phyloP scores from a whole-genome alignment of 92 coral and sea anemone species.

The Porites evermanni region DNA sequence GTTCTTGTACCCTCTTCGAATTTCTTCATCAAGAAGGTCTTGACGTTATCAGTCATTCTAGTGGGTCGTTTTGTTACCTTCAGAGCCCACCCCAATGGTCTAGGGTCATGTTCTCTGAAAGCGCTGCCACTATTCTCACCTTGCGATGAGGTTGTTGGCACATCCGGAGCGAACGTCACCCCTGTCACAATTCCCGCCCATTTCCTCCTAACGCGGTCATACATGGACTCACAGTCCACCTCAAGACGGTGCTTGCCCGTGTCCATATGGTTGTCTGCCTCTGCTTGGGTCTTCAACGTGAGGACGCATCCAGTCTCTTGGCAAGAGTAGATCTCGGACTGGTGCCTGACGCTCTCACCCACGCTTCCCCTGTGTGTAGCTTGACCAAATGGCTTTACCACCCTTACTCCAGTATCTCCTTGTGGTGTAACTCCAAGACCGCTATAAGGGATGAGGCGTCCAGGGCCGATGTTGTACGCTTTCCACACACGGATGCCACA shows the following conservation, averaged over 20 bases:
- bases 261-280: too few relatives aligned
- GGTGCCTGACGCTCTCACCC: too few relatives aligned
- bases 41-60: conserved; percentile 44
- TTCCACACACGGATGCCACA: conserved; percentile 15
- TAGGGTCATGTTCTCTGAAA: too few relatives aligned
- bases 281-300: conserved; percentile 34
- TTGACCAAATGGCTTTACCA: too few relatives aligned
- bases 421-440: conserved; percentile 32
- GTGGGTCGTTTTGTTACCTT: conserved; percentile 29
- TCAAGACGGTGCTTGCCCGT: not conserved
- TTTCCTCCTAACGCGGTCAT: conserved; percentile 38
- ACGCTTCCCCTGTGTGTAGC: too few relatives aligned
- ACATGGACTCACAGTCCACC: not conserved
- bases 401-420: conserved; percentile 4
- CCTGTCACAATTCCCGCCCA: conserved; percentile 50
- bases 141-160: too few relatives aligned
- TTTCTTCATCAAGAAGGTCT: conserved; percentile 22
- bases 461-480: conserved; percentile 54
- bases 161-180: not conserved
- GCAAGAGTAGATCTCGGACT: not conserved
- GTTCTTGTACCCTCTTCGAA: conserved; percentile 6
- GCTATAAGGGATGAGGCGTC: conserved; percentile 50
- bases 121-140: too few relatives aligned
- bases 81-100: conserved; percentile 46
- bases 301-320: conserved; percentile 31